A percentile compares a stretch with the other conserved stretches of the same genome.
Conservation (phyloP, 2,888 invertebrate genomes). For the Dasysyrphus tricinctus region DNA sequence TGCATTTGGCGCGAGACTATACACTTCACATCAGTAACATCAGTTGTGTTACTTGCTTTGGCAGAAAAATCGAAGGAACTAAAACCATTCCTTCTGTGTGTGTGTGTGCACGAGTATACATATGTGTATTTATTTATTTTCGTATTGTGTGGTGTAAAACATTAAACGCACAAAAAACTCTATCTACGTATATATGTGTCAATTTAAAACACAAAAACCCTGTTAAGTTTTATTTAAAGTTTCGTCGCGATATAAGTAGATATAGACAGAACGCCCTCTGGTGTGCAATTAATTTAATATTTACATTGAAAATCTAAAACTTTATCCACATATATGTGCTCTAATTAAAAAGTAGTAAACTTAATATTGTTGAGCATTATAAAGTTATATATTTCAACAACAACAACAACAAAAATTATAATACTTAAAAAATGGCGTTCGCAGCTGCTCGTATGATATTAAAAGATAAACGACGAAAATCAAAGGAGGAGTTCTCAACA, state of each 20-base stretch:
- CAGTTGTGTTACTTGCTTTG: neutral
- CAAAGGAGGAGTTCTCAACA: constrained; percentile 91
- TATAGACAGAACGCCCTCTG: constrained; percentile 5
- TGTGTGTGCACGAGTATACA: neutral
- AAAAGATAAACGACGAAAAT: constrained; percentile 92
- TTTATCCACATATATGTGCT: constrained; percentile 7
- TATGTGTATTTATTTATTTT: neutral
- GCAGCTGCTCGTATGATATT: constrained; percentile 93
- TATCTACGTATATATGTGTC: neutral
- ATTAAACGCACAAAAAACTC: constrained; percentile 44
- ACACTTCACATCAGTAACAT: constrained; percentile 16
- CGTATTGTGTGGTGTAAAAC: constrained; percentile 22
- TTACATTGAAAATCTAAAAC: constrained; percentile 14
- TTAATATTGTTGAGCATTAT: neutral
- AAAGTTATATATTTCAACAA: neutral
- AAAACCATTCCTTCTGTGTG: neutral
- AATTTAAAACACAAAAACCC: constrained; percentile 23
- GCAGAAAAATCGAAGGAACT: constrained; percentile 23
- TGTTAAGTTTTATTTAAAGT: constrained; percentile 42
- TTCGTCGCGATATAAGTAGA: constrained; percentile 24
- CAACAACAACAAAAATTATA: constrained; percentile 81
- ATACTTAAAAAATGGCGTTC: constrained; percentile 86
- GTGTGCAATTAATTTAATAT: constrained; percentile 49
- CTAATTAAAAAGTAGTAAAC: constrained; percentile 8
- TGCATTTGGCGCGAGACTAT: constrained; percentile 56